Conservation (phyloP, 2,888 invertebrate genomes). For the Pemphredon lugubris region DNA sequence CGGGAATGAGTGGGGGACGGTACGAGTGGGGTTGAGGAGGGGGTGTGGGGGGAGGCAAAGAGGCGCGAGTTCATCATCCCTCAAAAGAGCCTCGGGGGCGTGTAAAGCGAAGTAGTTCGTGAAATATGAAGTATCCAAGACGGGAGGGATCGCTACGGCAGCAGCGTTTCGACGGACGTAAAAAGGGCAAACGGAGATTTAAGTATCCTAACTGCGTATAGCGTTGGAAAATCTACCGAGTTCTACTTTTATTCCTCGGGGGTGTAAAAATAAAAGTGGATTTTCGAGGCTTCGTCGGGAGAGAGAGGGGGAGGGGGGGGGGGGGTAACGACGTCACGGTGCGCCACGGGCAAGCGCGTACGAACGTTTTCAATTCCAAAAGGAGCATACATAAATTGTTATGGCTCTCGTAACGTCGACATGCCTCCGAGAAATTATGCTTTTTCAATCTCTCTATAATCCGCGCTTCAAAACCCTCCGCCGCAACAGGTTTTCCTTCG, state of each 20-base stretch:
- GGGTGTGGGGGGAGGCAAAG: constrained; percentile 43
- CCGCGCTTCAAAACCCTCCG: constrained; percentile 3
- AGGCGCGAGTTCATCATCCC: constrained; percentile 56
- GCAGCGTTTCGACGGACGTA: constrained; percentile 13
- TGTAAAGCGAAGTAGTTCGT: constrained; percentile 38
- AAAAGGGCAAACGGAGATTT: constrained; percentile 24
- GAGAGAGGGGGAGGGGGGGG: background rate
- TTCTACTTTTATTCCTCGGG: background rate
- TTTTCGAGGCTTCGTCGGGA: background rate
- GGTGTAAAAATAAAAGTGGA: background rate
- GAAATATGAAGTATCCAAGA: constrained; percentile 56
- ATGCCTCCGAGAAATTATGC: constrained; percentile 10
- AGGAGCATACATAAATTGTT: background rate
- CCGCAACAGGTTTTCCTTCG: constrained; percentile 35
- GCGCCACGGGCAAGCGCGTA: background rate
- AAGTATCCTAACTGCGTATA: constrained; percentile 25
- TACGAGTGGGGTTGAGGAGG: no score
- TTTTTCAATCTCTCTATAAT: constrained; percentile 15
- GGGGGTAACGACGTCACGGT: background rate
- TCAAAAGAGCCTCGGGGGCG: constrained; percentile 45
- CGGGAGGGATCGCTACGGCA: constrained; percentile 20
- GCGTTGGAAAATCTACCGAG: background rate
- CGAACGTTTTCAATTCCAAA: background rate
- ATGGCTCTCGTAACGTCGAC: no score
- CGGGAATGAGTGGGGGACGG: no score